Conservation (phyloP, 1,140 invertebrate genomes). For the Hesperophylax magnus region DNA sequence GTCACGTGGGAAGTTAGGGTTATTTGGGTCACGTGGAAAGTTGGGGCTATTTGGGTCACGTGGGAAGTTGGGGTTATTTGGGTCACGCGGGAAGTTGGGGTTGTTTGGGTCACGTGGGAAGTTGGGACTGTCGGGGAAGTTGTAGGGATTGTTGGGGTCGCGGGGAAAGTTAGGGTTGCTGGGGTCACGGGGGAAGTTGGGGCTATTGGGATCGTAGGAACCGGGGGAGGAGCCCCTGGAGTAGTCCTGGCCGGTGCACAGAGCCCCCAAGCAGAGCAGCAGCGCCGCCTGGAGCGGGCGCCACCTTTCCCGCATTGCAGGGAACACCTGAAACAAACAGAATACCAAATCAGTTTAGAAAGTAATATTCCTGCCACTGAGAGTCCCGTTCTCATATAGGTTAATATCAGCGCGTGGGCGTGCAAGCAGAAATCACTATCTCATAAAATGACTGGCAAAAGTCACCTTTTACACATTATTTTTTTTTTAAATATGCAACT, state of each 20-base stretch:
- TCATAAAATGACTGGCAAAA: no score
- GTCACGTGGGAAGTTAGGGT: constrained; percentile 27
- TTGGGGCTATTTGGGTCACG: constrained; percentile 38
- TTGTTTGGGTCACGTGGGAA: constrained; percentile 37
- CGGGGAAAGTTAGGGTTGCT: constrained; percentile 33
- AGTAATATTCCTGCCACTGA: not conserved
- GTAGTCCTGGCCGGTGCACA: constrained; percentile 30
- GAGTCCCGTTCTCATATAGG: no score
- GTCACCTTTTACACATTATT: no score
- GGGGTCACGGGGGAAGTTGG: constrained; percentile 37
- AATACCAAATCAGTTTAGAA: not conserved
- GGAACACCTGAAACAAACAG: constrained; percentile 12
- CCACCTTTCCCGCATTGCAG: constrained; percentile 32
- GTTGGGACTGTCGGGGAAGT: constrained; percentile 48
- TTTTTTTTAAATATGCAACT: no score
- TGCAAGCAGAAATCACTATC: no score
- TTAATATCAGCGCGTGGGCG: no score
- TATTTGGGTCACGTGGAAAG: constrained; percentile 50
- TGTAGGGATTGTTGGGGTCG: constrained; percentile 26
- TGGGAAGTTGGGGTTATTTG: constrained; percentile 35
- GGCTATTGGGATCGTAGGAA: constrained; percentile 49
- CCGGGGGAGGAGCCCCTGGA: constrained; percentile 20
- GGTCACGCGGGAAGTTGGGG: constrained; percentile 33
- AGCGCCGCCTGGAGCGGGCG: constrained; percentile 24
- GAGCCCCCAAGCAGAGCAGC: constrained; percentile 16